Conservation (phyloP, 2,113 vertebrate genomes). For the Tychaedon coryphoeus region DNA sequence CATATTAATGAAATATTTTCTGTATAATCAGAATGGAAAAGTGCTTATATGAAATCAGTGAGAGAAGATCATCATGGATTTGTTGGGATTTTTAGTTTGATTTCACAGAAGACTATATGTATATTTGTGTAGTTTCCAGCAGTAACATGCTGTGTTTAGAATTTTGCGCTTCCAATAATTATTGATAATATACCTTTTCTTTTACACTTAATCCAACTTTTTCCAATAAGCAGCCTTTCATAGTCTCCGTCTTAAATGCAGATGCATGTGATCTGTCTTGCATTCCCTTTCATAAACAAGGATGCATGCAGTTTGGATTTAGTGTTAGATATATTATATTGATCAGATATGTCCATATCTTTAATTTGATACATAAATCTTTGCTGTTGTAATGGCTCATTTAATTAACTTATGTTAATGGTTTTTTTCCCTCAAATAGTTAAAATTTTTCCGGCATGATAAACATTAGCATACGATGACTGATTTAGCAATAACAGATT, state of each 20-base stretch:
- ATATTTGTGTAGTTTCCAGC: not conserved
- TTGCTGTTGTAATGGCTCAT: not conserved
- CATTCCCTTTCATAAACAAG: not conserved
- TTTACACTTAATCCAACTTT: not conserved
- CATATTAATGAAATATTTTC: not conserved
- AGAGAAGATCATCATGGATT: not conserved
- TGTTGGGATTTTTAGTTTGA: not conserved
- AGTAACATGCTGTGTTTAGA: not conserved
- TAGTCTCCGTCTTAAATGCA: not conserved
- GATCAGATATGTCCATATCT: not conserved
- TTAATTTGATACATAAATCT: not conserved
- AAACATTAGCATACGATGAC: not conserved
- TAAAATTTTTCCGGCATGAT: not conserved
- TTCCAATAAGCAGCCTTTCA: not conserved
- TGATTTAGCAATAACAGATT: not conserved
- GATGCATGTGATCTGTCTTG: not conserved
- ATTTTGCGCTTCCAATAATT: not conserved
- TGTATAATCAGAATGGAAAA: not conserved
- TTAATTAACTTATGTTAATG: fast-evolving
- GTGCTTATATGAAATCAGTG: not conserved
- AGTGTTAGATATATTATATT: not conserved
- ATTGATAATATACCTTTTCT: not conserved
- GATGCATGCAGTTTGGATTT: not conserved
- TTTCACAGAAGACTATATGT: not conserved
- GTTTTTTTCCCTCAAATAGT: not conserved